Evolutionary conservation across 2,113 vertebrate genomes (phyloP).

Genomic region (Sphaerodactylus townsendi): DNA sequence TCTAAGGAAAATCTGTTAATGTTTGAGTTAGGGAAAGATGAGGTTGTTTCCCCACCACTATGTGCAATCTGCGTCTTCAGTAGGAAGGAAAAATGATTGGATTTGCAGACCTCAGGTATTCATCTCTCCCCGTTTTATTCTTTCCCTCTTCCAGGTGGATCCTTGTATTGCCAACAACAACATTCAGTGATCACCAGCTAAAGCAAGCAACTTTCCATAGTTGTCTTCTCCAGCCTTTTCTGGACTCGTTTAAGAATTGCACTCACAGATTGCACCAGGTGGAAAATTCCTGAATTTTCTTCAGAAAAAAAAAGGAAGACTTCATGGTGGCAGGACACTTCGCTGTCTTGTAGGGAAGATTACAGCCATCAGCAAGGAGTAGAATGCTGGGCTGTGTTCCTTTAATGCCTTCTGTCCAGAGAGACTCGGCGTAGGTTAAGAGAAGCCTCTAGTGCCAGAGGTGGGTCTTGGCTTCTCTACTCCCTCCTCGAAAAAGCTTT

Average conservation of each 20-base stretch:
- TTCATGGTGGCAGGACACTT: neutral
- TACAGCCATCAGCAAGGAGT: neutral
- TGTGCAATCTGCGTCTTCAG: neutral
- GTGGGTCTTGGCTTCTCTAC: neutral
- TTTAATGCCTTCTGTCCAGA: neutral
- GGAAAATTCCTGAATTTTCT: neutral
- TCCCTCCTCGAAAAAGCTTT: neutral
- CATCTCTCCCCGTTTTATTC: neutral
- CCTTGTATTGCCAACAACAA: slow-evolving; percentile 68
- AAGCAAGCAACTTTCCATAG: neutral
- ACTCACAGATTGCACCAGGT: neutral
- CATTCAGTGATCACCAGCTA: slow-evolving; percentile 57
- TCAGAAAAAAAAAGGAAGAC: neutral
- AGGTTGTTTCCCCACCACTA: neutral
- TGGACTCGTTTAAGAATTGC: slow-evolving; percentile 12
- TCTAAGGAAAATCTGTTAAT: neutral
- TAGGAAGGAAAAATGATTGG: neutral
- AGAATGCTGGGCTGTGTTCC: neutral
- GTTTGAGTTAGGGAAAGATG: neutral
- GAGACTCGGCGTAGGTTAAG: neutral
- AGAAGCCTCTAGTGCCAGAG: neutral
- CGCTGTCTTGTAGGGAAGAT: neutral
- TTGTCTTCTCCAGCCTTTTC: slow-evolving; percentile 13
- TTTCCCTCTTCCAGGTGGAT: slow-evolving; percentile 61
- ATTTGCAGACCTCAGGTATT: neutral